phyloP scores from a whole-genome alignment of 1,140 invertebrate species.

The Diachasmimorpha longicaudata region DNA sequence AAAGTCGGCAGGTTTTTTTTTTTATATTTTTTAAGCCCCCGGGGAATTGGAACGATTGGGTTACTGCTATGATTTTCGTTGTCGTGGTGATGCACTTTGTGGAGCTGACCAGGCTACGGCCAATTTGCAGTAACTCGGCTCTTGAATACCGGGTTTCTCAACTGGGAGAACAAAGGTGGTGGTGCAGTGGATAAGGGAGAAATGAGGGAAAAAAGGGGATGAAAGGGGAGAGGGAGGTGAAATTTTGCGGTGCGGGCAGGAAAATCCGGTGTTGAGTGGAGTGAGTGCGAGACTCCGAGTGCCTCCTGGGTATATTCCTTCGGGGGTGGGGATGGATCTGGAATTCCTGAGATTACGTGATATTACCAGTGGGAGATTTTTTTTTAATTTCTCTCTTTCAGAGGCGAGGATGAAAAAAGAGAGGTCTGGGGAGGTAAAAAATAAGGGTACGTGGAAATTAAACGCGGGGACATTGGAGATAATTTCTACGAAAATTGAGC shows the following conservation, averaged over 20 bases:
- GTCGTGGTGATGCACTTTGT: neutral
- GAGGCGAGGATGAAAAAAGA: neutral
- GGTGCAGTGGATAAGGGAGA: neutral
- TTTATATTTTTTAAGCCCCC: too few relatives aligned
- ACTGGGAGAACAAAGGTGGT: conserved; percentile 6
- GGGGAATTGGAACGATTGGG: neutral
- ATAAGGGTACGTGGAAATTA: neutral
- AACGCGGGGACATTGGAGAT: neutral
- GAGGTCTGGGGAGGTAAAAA: neutral
- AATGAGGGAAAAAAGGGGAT: neutral
- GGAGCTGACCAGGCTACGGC: conserved; percentile 25
- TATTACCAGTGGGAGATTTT: neutral
- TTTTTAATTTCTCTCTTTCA: neutral
- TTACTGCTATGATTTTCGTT: neutral
- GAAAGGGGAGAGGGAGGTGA: conserved; percentile 29
- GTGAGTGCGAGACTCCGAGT: neutral
- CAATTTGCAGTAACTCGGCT: conserved; percentile 48
- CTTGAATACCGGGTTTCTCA: conserved; percentile 11
- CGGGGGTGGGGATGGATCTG: neutral
- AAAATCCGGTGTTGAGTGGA: conserved; percentile 25
- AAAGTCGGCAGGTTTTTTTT: neutral
- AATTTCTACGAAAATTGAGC: too few relatives aligned
- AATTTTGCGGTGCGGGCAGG: conserved; percentile 42
- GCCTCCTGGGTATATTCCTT: neutral
- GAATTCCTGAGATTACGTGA: neutral